A percentile compares a stretch with the other conserved stretches of the same genome.
phyloP scores from a whole-genome alignment of 2,888 invertebrate genomes.

The Thyatira batis region DNA sequence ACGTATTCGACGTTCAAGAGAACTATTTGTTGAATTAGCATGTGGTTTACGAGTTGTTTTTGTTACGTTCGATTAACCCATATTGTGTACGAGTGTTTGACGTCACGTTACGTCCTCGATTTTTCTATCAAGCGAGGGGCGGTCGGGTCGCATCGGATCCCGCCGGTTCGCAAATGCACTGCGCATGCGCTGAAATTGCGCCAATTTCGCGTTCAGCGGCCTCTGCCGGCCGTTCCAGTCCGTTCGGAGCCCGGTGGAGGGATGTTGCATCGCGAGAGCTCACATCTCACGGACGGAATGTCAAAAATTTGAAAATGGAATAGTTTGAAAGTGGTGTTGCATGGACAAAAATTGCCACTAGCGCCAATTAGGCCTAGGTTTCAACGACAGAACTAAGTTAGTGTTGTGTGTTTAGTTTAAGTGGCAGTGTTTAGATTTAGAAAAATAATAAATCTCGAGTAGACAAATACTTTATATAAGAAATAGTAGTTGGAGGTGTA shows the following conservation, averaged over 20 bases:
- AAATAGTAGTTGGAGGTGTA: slow-evolving; percentile 28
- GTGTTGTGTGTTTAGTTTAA: slow-evolving; percentile 57
- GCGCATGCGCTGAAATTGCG: slow-evolving; percentile 80
- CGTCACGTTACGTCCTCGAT: slow-evolving; percentile 80
- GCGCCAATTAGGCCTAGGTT: slow-evolving; percentile 31
- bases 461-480: slow-evolving; percentile 22
- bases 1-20: slow-evolving; percentile 3
- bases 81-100: slow-evolving; percentile 71
- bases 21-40: slow-evolving; percentile 25
- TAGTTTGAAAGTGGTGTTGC: slow-evolving; percentile 63
- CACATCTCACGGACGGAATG: slow-evolving; percentile 58
- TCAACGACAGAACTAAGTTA: slow-evolving; percentile 32
- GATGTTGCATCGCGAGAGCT: slow-evolving; percentile 68
- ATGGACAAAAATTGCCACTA: slow-evolving; percentile 35
- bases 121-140: slow-evolving; percentile 76
- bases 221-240: slow-evolving; percentile 74
- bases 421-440: slow-evolving; percentile 34
- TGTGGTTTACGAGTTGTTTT: slow-evolving; percentile 58
- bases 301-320: slow-evolving; percentile 70
- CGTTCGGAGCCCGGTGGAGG: slow-evolving; percentile 56
- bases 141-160: slow-evolving; percentile 69
- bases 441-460: slow-evolving; percentile 23
- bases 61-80: slow-evolving; percentile 74
- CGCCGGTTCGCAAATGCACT: slow-evolving; percentile 65
- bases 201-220: slow-evolving; percentile 77